A percentile compares a stretch with the other conserved stretches of the same genome.
Conservation (phyloP, 2,113 vertebrate species). For the Pseudonaja textilis region DNA sequence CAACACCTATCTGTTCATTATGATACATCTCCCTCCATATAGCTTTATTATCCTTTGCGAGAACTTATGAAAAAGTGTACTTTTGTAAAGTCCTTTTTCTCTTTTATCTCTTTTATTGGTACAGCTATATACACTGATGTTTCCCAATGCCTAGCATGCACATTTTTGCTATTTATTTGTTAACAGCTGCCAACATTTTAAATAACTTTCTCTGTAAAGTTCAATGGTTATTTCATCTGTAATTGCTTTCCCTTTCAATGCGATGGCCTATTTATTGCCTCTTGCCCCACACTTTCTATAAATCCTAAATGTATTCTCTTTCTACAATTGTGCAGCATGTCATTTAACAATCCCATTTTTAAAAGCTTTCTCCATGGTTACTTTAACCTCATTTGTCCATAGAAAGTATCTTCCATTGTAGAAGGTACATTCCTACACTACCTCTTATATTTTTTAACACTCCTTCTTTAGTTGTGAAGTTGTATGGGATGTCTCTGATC, state of each 20-base stretch:
- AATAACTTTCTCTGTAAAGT: not conserved
- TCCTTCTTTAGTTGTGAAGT: not conserved
- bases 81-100: not conserved
- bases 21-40: not conserved
- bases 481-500: not conserved
- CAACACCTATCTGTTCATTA: not conserved
- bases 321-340: not conserved
- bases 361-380: not conserved
- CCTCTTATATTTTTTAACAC: not conserved
- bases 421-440: not conserved
- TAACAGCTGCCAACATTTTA: not conserved
- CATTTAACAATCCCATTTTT: not conserved
- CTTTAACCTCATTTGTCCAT: not conserved
- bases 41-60: not conserved
- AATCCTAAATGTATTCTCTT: not conserved
- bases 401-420: not conserved
- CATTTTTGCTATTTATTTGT: not conserved
- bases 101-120: not conserved
- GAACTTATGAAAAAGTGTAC: not conserved
- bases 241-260: not conserved
- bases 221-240: not conserved
- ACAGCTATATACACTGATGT: not conserved
- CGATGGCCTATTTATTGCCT: not conserved
- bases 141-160: not conserved
- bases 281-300: not conserved